These are phyloP conservation scores for Drosophila melanica DNA, from an alignment of 1,140 invertebrate species.

Conservation along the genomic window DNA sequence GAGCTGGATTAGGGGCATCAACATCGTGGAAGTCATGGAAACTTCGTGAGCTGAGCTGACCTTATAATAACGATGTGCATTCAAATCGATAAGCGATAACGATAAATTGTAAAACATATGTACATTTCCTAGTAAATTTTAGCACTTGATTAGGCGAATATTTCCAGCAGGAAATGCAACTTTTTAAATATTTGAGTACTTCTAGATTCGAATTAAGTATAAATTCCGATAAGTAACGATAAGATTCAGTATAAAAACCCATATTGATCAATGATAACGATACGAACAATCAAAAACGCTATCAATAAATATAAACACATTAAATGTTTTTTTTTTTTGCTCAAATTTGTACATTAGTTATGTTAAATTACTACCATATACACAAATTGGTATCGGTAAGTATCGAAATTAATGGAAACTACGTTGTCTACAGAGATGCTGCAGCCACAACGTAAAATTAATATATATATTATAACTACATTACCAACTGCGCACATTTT, in stretches of 20 bases:
- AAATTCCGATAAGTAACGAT: background rate
- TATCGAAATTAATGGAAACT: background rate
- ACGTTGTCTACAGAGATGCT: background rate
- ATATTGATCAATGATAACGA: background rate
- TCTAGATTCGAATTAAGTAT: too few species aligned
- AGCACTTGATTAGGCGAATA: too few species aligned
- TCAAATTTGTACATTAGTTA: too few species aligned
- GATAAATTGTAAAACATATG: background rate
- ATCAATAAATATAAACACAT: background rate
- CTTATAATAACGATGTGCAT: background rate
- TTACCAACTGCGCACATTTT: constrained; percentile 68
- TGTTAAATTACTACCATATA: too few species aligned
- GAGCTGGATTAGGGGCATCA: constrained; percentile 21
- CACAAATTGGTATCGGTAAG: background rate
- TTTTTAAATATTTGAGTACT: too few species aligned
- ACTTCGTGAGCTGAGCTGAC: background rate
- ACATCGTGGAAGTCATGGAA: background rate
- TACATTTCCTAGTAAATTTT: too few species aligned
- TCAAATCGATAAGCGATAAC: background rate
- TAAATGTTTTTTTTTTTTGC: too few species aligned
- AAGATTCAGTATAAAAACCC: background rate
- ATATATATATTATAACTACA: constrained; percentile 13
- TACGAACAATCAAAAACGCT: background rate
- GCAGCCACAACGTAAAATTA: background rate
- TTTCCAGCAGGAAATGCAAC: too few species aligned